Evolutionary conservation across 2,797 vertebrate genomes (phyloP).

Genomic region (Acipenser ruthenus): DNA sequence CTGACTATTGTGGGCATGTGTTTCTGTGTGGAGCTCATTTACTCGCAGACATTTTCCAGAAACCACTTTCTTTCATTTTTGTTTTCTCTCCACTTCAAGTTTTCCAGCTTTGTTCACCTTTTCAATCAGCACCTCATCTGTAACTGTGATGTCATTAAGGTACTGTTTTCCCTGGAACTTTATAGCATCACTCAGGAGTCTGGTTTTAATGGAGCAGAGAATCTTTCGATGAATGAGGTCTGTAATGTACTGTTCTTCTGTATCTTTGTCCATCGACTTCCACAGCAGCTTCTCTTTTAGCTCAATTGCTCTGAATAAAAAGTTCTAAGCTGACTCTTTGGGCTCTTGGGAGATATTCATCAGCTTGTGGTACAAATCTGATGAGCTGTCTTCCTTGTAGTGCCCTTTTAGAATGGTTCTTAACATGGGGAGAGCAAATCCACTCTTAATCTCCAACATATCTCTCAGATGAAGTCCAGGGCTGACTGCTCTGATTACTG

Average conservation of each 20-base stretch:
- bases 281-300: slow-evolving; percentile 5
- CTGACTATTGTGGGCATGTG: background rate
- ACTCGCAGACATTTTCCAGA: background rate
- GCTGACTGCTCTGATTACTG: too few relatives aligned
- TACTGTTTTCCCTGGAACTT: slow-evolving; percentile 14
- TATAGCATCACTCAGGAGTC: background rate
- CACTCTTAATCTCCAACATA: too few relatives aligned
- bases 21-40: slow-evolving; percentile 8
- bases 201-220: slow-evolving; percentile 7
- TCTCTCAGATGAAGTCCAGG: too few relatives aligned
- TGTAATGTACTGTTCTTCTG: background rate
- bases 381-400: too few relatives aligned
- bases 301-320: slow-evolving; percentile 9
- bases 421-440: too few relatives aligned
- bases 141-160: background rate
- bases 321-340: slow-evolving; percentile 2
- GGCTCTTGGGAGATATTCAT: slow-evolving; percentile 9
- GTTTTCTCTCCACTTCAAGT: slow-evolving; percentile 5
- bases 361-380: too few relatives aligned
- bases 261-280: background rate
- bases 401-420: too few relatives aligned
- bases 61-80: slow-evolving; percentile 4
- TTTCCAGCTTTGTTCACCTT: slow-evolving; percentile 11
- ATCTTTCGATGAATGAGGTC: background rate
- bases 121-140: slow-evolving; percentile 14